phyloP scores from a whole-genome alignment of 2,113 vertebrate genomes.

The Ciconia maguari region DNA sequence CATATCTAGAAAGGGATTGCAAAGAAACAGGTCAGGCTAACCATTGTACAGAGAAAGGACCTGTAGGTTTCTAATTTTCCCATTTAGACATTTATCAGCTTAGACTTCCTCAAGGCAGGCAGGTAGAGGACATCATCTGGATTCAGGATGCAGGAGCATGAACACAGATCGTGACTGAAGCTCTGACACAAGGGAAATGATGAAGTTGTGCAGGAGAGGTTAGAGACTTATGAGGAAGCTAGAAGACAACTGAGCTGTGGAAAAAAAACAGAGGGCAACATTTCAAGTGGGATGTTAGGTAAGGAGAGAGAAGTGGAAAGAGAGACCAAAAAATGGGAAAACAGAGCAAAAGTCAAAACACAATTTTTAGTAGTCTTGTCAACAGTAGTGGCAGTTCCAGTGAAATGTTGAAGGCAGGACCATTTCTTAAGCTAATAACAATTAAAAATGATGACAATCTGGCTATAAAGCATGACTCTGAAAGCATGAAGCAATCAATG shows the following conservation, averaged over 20 bases:
- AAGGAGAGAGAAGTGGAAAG: background rate
- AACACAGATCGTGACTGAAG: background rate
- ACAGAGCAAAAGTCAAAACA: background rate
- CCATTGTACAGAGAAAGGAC: background rate
- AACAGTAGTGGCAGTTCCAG: background rate
- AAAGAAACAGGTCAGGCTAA: background rate
- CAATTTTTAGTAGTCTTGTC: background rate
- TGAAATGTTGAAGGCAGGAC: background rate
- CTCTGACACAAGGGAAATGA: background rate
- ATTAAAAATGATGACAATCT: background rate
- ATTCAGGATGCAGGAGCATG: background rate
- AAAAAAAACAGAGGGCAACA: background rate
- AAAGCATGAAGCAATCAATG: background rate
- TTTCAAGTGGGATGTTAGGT: background rate
- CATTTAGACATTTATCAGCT: background rate
- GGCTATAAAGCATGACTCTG: background rate
- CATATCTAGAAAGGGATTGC: background rate
- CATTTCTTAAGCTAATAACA: background rate
- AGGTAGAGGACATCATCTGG: background rate
- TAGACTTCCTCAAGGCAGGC: background rate
- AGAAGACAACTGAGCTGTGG: background rate
- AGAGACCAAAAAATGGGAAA: background rate
- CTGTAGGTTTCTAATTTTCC: background rate
- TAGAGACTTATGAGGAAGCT: background rate
- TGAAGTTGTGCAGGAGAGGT: background rate